A percentile compares a stretch with the other conserved stretches of the same genome.
phyloP scores from a whole-genome alignment of 2,797 vertebrate genomes.

The Masticophis lateralis region DNA sequence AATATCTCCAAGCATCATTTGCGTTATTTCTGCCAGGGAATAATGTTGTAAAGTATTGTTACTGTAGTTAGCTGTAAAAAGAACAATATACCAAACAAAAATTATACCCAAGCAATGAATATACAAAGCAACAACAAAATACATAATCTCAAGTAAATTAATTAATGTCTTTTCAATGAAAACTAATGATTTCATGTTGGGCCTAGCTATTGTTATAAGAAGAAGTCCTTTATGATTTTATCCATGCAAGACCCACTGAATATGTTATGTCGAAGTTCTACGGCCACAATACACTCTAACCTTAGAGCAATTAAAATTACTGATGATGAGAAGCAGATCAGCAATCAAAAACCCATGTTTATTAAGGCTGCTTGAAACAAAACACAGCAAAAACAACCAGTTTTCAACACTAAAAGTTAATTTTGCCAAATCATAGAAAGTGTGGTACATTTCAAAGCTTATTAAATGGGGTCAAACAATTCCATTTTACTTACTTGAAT shows the following conservation, averaged over 20 bases:
- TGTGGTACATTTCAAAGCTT: not conserved
- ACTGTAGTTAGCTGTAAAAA: constrained; percentile 16
- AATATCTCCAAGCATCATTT: not conserved
- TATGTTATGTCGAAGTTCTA: constrained; percentile 53
- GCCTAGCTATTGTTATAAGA: constrained; percentile 57
- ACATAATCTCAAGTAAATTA: constrained; percentile 45
- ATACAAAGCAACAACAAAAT: constrained; percentile 43
- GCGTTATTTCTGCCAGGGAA: not conserved
- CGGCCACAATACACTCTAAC: constrained; percentile 52
- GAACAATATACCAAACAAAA: constrained; percentile 39
- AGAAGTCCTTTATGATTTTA: constrained; percentile 65
- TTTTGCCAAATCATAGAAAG: constrained; percentile 1
- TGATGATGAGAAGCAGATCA: constrained; percentile 64
- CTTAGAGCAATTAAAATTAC: constrained; percentile 42
- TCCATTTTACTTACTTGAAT: not conserved
- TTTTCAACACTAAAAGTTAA: not conserved
- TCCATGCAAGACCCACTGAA: constrained; percentile 55
- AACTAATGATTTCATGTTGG: constrained; percentile 71
- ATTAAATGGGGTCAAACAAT: not conserved
- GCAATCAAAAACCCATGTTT: constrained; percentile 7
- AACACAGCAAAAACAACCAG: not conserved
- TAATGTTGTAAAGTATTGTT: constrained; percentile 5
- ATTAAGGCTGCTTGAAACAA: not conserved
- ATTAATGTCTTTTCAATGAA: constrained; percentile 57
- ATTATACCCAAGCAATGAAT: constrained; percentile 8